A percentile compares a stretch with the other conserved stretches of the same genome.
Conservation (phyloP, 1,140 invertebrate genomes). For the Palaemon carinicauda region DNA sequence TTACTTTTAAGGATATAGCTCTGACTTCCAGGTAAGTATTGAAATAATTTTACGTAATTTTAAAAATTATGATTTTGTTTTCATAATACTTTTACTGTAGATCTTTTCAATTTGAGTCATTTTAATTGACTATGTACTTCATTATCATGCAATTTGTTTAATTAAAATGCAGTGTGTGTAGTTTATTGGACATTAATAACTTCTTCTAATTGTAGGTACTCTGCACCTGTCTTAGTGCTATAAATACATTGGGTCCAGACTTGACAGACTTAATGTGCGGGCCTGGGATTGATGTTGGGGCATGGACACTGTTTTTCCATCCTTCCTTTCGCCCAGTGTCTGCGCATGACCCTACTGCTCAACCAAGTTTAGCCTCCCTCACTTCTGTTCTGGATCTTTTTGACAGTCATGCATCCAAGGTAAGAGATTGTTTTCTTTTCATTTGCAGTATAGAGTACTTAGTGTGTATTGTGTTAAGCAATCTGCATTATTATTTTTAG, state of each 20-base stretch:
- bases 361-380: constrained; percentile 41
- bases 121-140: no score
- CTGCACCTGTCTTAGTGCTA: constrained; percentile 33
- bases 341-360: constrained; percentile 30
- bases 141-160: no score
- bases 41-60: no score
- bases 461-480: no score
- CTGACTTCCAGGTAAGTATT: no score
- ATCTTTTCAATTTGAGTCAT: no score
- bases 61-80: no score
- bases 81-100: no score
- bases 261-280: constrained; percentile 39
- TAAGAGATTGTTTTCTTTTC: neutral
- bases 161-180: neutral
- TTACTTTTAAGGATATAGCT: no score
- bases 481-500: no score
- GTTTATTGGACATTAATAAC: neutral
- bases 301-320: constrained; percentile 39
- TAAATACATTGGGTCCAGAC: constrained; percentile 14
- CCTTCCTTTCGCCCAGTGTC: constrained; percentile 38
- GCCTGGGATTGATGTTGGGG: constrained; percentile 26
- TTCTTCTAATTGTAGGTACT: constrained; percentile 19
- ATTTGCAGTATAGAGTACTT: no score
- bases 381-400: constrained; percentile 41
- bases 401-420: constrained; percentile 46